phyloP scores from a whole-genome alignment of 1,140 invertebrate genomes.

The Colletes latitarsis region DNA sequence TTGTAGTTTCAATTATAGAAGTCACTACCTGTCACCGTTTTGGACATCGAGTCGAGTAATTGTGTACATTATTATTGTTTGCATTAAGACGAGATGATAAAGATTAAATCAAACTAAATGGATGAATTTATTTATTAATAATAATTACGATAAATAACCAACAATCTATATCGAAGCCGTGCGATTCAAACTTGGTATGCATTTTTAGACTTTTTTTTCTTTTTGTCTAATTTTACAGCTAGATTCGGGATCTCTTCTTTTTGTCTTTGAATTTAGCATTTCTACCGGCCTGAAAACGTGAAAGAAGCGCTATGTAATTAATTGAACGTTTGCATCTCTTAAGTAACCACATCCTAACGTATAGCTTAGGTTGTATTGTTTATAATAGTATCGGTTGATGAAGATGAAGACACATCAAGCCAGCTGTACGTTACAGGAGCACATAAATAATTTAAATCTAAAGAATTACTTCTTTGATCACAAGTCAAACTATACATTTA shows the following conservation, averaged over 20 bases:
- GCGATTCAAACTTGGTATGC: conserved; percentile 34
- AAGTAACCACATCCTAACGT: background rate
- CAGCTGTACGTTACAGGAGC: background rate
- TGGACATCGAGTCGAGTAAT: conserved; percentile 22
- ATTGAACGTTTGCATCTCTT: background rate
- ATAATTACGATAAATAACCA: conserved; percentile 65
- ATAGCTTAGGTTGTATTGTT: background rate
- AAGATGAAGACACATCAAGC: conserved; percentile 12
- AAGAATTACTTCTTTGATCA: background rate
- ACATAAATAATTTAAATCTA: conserved; percentile 5
- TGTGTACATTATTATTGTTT: background rate
- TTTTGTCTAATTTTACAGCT: conserved; percentile 11
- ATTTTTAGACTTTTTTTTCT: background rate
- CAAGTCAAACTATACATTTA: background rate
- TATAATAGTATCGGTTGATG: background rate
- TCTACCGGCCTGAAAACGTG: conserved; percentile 22
- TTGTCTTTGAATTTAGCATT: background rate
- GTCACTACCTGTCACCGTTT: background rate
- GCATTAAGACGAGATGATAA: conserved; percentile 28
- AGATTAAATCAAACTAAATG: conserved; percentile 57
- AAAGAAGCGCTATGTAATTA: conserved; percentile 37
- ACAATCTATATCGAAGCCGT: conserved; percentile 53
- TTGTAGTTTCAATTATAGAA: background rate
- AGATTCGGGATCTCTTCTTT: conserved; percentile 28
- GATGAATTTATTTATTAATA: conserved; percentile 64